Base-by-base conservation (phyloP, 2,797 vertebrate species). In the Hyperoplus lanceolatus region DNA sequence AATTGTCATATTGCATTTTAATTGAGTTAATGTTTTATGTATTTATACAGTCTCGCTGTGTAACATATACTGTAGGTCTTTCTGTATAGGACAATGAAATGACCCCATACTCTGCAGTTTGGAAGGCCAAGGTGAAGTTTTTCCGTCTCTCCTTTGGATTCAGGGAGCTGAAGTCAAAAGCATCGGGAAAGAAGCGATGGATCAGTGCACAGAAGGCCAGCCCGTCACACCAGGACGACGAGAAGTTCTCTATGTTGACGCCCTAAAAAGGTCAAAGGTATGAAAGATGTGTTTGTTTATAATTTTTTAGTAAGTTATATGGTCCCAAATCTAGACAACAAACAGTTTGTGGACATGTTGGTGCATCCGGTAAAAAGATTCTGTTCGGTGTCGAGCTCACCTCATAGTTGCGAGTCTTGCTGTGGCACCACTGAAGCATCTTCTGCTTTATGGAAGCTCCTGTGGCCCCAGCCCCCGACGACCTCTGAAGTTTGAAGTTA, bases 131-230 rank as follows among this genome's bases (percentile, higher is more conserved):
- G 21, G 97, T 96, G 0, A 99, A 99, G 92, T 99, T 99, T 90
- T 96, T 97, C 78, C 96, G 94, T 68, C 96, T 95, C 76, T 99
- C 96, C 57, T 96, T 94, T 13, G 97, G 94, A 0, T 93, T 96
- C 74, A 99, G 95, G 51, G 97, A 93, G 62, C 94, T 96, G 81
- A 95, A 99, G 90, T 99, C 97, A 42, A 99, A 99, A 0, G 97
- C 97, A 0, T 97, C 96, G 0, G 98, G 98, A 90, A 99, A 99
- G 91, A 97, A 99, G 64, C 97, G 97, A 89, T 99, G 98, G 65
- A 99, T 96, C 48, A 99, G 91, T 9, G 98, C 98, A 8, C 98
- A 99, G 93, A 99, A 99, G 1, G 98, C 98, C 95, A 99, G 92
- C 16, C 98, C 98, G 0, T 99, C 93, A 1, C 96, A 96, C 98